Evolutionary conservation across 2,888 invertebrate genomes (phyloP), one percentile per base, ranked within the genome.

Genomic region (Drosophila pegasa): DNA sequence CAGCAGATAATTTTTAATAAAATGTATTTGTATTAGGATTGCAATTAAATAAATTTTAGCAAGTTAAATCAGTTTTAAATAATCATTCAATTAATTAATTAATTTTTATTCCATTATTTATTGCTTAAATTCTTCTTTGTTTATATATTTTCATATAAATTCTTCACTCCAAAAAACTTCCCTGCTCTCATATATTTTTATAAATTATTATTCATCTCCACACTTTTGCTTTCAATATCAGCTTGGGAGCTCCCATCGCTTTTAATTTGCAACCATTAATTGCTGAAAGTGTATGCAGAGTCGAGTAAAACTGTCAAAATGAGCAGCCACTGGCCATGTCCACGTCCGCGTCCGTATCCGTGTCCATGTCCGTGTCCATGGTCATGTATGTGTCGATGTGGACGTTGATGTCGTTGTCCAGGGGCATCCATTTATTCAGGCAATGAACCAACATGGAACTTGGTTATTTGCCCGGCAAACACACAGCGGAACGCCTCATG

Each of bases 381-480:
- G 14, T 18, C 38, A 18, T 59, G 58, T 27, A 29, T 7, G 14
- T 48, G 33, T 40, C 47, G 18, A 27, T 48, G 40, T 45, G 4
- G 41, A n/a, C 56, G 55, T 31, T 47, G 51, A 43, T 75, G 72
- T 14, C 50, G 37, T 38, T 47, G 59, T 47, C 37, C 59, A 35
- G 14, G 14, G 27, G 7, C 47, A 59, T 74, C 52, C 54, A 58
- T 54, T 62, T 57, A 63, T 63, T 22, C 50, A 54, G 58, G 16
- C 64, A 67, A 68, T 74, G 67, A 58, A 56, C 60, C 81, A 71
- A 71, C 64, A 71, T 62, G 51, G 35, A 60, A 48, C 67, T 65
- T 67, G 71, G 43, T 58, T 80, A 75, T 85, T 78, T 78, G 51
- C 63, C 45, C 14, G 57, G 52, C 57, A 77, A 72, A 71, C 57